Evolutionary conservation across 1,140 invertebrate genomes (phyloP).

Genomic region (Orchesella cincta): DNA sequence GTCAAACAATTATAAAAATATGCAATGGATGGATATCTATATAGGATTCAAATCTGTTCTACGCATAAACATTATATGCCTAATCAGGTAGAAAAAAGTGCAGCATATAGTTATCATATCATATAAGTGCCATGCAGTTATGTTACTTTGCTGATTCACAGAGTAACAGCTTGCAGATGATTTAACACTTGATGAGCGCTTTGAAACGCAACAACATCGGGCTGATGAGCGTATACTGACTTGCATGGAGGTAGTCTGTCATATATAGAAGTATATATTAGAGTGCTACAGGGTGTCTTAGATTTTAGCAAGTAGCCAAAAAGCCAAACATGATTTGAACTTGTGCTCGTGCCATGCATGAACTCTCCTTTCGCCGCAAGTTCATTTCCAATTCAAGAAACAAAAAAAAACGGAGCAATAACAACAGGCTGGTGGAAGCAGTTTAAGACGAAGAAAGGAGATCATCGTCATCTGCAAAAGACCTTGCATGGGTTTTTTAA

Average conservation of each 20-base stretch:
- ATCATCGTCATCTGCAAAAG: slow-evolving; percentile 3
- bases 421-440: not conserved
- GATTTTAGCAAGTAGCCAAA: not conserved
- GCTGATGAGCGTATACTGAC: not conserved
- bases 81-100: too few species aligned
- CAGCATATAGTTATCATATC: too few species aligned
- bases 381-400: not conserved
- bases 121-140: too few species aligned
- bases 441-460: not conserved
- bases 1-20: too few species aligned
- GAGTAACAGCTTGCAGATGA: too few species aligned
- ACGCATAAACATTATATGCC: too few species aligned
- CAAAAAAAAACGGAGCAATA: not conserved
- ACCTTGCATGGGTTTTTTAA: slow-evolving; percentile 10
- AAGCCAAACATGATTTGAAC: slow-evolving; percentile 36
- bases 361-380: slow-evolving; percentile 31
- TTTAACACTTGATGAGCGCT: not conserved
- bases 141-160: too few species aligned
- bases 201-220: not conserved
- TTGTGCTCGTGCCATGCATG: slow-evolving; percentile 36
- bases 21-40: too few species aligned
- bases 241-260: not conserved
- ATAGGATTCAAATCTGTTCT: too few species aligned
- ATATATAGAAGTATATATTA: not conserved
- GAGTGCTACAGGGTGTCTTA: not conserved